Base-by-base conservation (phyloP, 2,113 vertebrate species). In the Erythrocercus mccallii region DNA sequence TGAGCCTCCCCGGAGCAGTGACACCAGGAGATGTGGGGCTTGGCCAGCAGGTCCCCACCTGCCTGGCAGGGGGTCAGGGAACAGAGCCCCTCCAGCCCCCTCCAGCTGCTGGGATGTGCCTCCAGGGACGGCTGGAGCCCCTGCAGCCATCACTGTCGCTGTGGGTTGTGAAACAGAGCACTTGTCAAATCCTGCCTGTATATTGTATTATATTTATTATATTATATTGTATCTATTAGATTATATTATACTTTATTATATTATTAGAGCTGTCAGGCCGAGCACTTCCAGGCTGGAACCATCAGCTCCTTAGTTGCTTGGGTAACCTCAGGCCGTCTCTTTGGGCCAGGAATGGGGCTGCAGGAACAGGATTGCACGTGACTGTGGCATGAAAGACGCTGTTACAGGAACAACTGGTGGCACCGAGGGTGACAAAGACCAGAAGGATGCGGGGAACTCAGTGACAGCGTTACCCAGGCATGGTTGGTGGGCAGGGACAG, bases 201-300 rank as follows among this genome's bases (percentile, higher is more conserved):
- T 42, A 58, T 62, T 72, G 62, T 54, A 53, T 76, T 72, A 50
- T 62, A 86, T 80, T 62, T 83, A 54, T 76, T 71, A 14, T 2
- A 81, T 87, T 81, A n/a, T 69, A 61, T 62, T 47, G 6, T 50
- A 90, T 80, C 71, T 68, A 91, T 93, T 81, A 33, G 42, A 81
- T 83, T 81, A 44, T 47, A 69, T 80, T 72, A 31, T 64, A 51
- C 60, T 84, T 73, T 33, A 92, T 94, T 92, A 35, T 44, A 61
- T 87, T 81, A 84, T 70, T 69, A 87, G 82, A 90, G 61, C 89
- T 92, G 86, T 68, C 89, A 62, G 89, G 74, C 71, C 47, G 23
- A 81, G 81, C 70, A 48, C 86, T 85, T 64, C 64, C 21, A 62
- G 94, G 92, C 79, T 48, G 79, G 82, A 85, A 50, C 31, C 60